phyloP scores from a whole-genome alignment of 2,797 vertebrate species.

The Carapus acus region DNA sequence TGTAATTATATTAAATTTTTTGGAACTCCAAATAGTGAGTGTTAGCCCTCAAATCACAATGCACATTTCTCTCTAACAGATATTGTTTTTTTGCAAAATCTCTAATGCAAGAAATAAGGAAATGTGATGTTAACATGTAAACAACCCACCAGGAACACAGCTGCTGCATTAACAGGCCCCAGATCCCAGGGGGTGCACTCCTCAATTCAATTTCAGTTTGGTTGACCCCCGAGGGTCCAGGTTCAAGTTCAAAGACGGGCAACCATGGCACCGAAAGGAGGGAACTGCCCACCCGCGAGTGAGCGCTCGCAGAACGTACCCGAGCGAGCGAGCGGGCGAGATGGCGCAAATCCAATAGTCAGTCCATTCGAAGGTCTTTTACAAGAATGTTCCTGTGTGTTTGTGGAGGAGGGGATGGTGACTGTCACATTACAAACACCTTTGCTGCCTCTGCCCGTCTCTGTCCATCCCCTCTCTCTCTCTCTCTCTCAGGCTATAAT shows the following conservation, averaged over 20 bases:
- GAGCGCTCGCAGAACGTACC: slow-evolving; percentile 18
- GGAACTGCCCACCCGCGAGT: slow-evolving; percentile 87
- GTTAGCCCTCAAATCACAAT: too few relatives aligned
- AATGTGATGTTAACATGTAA: slow-evolving; percentile 48
- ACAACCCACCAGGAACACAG: slow-evolving; percentile 49
- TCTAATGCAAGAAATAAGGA: slow-evolving; percentile 16
- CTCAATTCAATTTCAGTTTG: slow-evolving; percentile 82
- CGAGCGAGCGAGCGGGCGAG: slow-evolving; percentile 53
- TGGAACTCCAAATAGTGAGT: too few relatives aligned
- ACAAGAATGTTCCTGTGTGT: slow-evolving; percentile 36
- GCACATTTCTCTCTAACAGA: too few relatives aligned
- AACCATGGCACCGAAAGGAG: slow-evolving; percentile 80
- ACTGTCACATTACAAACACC: slow-evolving; percentile 67
- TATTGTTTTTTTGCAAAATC: background rate
- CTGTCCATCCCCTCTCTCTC: slow-evolving; percentile 19
- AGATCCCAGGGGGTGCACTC: slow-evolving; percentile 88
- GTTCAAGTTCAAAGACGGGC: slow-evolving; percentile 96
- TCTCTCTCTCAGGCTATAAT: slow-evolving; percentile 80
- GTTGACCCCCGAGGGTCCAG: slow-evolving; percentile 70
- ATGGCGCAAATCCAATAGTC: slow-evolving; percentile 56
- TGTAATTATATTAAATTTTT: slow-evolving; percentile 25
- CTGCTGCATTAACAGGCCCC: slow-evolving; percentile 81
- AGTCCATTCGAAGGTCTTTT: slow-evolving; percentile 60
- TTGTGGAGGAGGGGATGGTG: background rate
- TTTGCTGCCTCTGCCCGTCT: slow-evolving; percentile 53